Conservation (phyloP, 2,888 invertebrate genomes). For the Caenorhabditis sp. region DNA sequence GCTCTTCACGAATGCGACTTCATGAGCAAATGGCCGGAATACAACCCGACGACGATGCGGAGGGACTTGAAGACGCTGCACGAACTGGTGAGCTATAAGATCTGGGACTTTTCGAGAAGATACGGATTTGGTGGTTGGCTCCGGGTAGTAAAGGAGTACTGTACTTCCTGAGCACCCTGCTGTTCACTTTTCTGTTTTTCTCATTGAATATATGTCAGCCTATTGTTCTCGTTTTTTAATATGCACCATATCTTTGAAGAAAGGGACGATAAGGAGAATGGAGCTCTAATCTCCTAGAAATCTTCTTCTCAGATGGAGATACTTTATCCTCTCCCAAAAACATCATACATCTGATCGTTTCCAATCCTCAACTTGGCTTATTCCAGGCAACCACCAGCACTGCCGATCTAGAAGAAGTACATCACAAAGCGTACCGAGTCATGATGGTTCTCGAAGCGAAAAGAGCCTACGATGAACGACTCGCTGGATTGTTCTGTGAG, state of each 20-base stretch:
- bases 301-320: too few species aligned
- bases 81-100: slow-evolving; percentile 54
- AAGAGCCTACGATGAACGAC: slow-evolving; percentile 66
- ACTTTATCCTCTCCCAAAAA: background rate
- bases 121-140: too few species aligned
- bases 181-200: too few species aligned
- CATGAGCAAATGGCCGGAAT: slow-evolving; percentile 61
- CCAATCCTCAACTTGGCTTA: too few species aligned
- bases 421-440: slow-evolving; percentile 55
- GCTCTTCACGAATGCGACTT: slow-evolving; percentile 60
- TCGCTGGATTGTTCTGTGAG: slow-evolving; percentile 61
- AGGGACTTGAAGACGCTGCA: slow-evolving; percentile 34
- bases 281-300: background rate
- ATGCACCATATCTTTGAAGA: too few species aligned
- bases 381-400: slow-evolving; percentile 40
- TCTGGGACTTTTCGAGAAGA: background rate
- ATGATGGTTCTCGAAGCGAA: slow-evolving; percentile 68
- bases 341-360: background rate
- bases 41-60: slow-evolving; percentile 21
- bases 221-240: background rate
- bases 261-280: too few species aligned
- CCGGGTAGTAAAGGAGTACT: slow-evolving; percentile 13
- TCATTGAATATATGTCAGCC: too few species aligned
- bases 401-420: slow-evolving; percentile 39
- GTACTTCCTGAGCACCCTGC: background rate